Base-by-base conservation (phyloP, 2,797 vertebrate species). In the Pseudochirops corinnae region DNA sequence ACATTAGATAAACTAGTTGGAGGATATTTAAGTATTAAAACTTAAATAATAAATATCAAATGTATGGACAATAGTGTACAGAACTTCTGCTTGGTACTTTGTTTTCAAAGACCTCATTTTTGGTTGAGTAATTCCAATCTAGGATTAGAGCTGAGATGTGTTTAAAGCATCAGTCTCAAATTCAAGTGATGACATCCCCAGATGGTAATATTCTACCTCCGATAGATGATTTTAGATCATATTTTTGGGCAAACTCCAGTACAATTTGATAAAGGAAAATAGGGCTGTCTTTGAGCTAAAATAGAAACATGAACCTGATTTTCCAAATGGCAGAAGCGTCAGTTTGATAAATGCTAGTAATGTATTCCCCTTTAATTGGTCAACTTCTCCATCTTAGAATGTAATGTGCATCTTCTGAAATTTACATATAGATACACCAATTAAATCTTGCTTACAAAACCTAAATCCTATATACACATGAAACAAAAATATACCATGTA, bases 361-460 rank as follows among this genome's bases (percentile, higher is more conserved):
- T 94, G n/a, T 1, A 18, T 93, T 52, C n/a, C 13, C 92, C 93
- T 94, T 94, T 4, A 94, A 92, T n/a, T 90, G 55, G 67, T 93
- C 46, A 53, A 26, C 92, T 57, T 53, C 33, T 67, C 91, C 26
- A 92, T 93, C 92, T 94, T 90, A 5, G 28, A 87, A 24, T 11
- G 24, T 87, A 87, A 87, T 26, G 24, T 26, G 21, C 74, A 46
- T 26, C 24, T 50, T 50, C 46, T 46, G 4, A 50, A 87, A 46
- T 87, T 39, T 87, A 46, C 39, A 24, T 6, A 26, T 24, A 50
- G 74, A 26, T 1, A 87, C 10, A 0, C 10, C 24, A 46, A 50
- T 87, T 87, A 50, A 87, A 26, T 24, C 10, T 3, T 26, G 9
- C 21, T 46, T 24, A 87, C 26, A 50, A 87, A 87, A 87, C 9